Evolutionary conservation across 2,113 vertebrate genomes (phyloP).

Genomic region (Entelurus aequoreus): DNA sequence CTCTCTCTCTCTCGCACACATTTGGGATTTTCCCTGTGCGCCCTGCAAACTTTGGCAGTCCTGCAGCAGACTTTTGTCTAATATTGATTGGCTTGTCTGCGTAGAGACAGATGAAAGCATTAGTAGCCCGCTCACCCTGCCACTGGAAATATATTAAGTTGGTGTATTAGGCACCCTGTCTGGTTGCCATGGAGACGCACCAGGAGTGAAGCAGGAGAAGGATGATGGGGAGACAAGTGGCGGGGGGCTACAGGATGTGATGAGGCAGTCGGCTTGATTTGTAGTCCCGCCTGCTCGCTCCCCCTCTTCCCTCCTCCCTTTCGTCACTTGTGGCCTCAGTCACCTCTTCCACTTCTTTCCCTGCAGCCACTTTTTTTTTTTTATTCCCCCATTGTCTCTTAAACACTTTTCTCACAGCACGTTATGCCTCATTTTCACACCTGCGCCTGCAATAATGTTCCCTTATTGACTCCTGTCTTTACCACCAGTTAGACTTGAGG

Average conservation of each 20-base stretch:
- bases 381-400: constrained; percentile 1
- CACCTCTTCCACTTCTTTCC: constrained; percentile 11
- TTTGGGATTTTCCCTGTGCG: constrained; percentile 42
- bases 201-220: constrained; percentile 51
- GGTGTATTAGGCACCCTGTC: constrained; percentile 77
- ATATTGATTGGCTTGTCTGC: constrained; percentile 77
- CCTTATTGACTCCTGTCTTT: constrained; percentile 24
- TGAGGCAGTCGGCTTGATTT: constrained; percentile 68
- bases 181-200: constrained; percentile 76
- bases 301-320: constrained; percentile 35
- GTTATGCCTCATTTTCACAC: constrained; percentile 13
- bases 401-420: no score
- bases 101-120: constrained; percentile 77
- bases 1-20: constrained; percentile 16
- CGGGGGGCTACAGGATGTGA: constrained; percentile 64
- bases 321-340: constrained; percentile 47
- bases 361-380: constrained; percentile 7
- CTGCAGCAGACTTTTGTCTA: constrained; percentile 57
- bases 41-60: constrained; percentile 51
- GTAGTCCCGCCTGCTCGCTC: constrained; percentile 57
- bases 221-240: constrained; percentile 47
- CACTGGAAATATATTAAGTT: constrained; percentile 81
- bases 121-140: constrained; percentile 74
- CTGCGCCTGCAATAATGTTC: constrained; percentile 9
- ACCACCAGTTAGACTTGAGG: constrained; percentile 16